A percentile compares a stretch with the other conserved stretches of the same genome.
Evolutionary conservation across 2,113 vertebrate genomes (phyloP).

Genomic region (Hystrix cristata): DNA sequence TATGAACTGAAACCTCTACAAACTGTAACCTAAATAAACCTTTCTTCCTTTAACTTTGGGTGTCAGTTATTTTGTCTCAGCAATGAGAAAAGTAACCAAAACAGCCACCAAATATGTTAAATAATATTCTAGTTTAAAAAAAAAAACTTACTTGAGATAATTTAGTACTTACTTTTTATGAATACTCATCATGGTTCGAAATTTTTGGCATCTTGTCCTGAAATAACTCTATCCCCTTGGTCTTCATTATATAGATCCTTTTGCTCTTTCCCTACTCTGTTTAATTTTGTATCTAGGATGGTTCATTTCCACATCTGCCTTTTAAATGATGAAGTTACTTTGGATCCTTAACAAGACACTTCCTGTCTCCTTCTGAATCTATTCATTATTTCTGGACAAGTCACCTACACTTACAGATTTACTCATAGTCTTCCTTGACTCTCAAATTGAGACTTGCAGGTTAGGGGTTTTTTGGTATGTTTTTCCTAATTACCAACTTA

Average conservation of each 20-base stretch:
- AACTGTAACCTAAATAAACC: too few relatives aligned
- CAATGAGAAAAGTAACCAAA: too few relatives aligned
- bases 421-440: not conserved
- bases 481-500: conserved; percentile 16
- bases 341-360: not conserved
- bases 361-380: not conserved
- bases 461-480: not conserved
- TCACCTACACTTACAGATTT: not conserved
- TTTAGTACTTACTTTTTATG: not conserved
- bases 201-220: not conserved
- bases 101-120: not conserved
- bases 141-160: not conserved
- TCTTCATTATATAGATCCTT: not conserved
- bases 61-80: too few relatives aligned
- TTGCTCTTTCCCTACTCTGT: not conserved
- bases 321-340: not conserved
- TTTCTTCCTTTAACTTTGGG: too few relatives aligned
- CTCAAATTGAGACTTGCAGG: not conserved
- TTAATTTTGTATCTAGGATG: not conserved
- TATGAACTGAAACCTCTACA: too few relatives aligned
- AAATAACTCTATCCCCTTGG: not conserved
- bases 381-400: not conserved
- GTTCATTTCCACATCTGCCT: not conserved
- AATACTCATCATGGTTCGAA: not conserved
- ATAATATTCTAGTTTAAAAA: not conserved